These are phyloP conservation scores for Amblyjoppa proteus DNA, from an alignment of 2,888 invertebrate species.

Conservation along the genomic window DNA sequence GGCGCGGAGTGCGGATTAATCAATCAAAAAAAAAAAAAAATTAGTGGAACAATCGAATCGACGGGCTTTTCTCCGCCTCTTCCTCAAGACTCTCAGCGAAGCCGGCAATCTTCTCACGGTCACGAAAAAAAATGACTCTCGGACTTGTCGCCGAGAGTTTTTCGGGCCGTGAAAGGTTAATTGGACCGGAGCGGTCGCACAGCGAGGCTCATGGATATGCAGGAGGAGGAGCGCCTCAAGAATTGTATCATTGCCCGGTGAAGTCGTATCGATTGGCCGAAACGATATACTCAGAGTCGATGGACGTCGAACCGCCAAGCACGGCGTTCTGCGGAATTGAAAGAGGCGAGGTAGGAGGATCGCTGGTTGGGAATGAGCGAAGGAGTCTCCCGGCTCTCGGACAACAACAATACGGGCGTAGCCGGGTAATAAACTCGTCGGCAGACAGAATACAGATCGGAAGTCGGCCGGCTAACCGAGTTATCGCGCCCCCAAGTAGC, in stretches of 20 bases:
- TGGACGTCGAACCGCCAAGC: constrained; percentile 33
- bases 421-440: constrained; percentile 81
- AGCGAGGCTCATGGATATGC: constrained; percentile 45
- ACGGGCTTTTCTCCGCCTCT: constrained; percentile 16
- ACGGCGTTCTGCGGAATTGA: constrained; percentile 57
- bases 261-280: constrained; percentile 49
- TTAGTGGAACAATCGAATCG: constrained; percentile 67
- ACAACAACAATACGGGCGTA: constrained; percentile 69
- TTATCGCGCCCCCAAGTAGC: constrained; percentile 79
- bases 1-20: constrained; percentile 78
- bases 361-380: constrained; percentile 34
- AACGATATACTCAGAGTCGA: constrained; percentile 60
- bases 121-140: not conserved
- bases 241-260: constrained; percentile 58
- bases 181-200: constrained; percentile 11
- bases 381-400: constrained; percentile 73
- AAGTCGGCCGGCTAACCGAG: constrained; percentile 82
- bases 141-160: not conserved
- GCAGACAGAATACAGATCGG: constrained; percentile 83
- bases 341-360: constrained; percentile 45
- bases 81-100: constrained; percentile 20
- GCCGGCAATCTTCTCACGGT: constrained; percentile 6
- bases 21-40: constrained; percentile 82
- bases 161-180: constrained; percentile 31
- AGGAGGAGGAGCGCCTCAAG: constrained; percentile 36